A percentile compares a stretch with the other conserved stretches of the same genome.
These are phyloP conservation scores for Drosophila kambysellisi DNA, from an alignment of 2,888 invertebrate species.

Conservation along the genomic window DNA sequence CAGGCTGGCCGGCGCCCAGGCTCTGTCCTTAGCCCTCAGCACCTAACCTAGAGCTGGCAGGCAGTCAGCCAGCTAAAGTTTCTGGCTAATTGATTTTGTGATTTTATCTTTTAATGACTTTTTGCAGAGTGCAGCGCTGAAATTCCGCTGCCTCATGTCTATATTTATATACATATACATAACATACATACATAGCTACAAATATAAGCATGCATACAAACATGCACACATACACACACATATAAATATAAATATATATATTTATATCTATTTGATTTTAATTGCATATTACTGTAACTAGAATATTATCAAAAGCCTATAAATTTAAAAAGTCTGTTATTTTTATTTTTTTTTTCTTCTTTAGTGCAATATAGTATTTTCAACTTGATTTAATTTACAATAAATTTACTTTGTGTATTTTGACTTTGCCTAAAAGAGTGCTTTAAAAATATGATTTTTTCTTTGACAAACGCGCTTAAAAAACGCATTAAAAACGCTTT, in stretches of 20 bases:
- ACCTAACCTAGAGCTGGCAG: conserved; percentile 23
- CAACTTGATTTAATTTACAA: background rate
- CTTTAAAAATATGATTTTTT: background rate
- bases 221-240: background rate
- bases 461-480: background rate
- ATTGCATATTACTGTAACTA: conserved; percentile 43
- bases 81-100: conserved; percentile 82
- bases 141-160: conserved; percentile 24
- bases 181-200: background rate
- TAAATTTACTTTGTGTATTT: background rate
- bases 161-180: background rate
- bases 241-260: background rate
- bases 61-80: conserved; percentile 64
- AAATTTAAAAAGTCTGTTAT: background rate
- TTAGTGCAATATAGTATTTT: background rate
- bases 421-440: conserved; percentile 25
- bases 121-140: conserved; percentile 63
- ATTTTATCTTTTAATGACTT: conserved; percentile 82
- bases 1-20: conserved; percentile 70
- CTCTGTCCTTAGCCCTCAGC: conserved; percentile 22
- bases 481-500: conserved; percentile 19
- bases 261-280: conserved; percentile 54
- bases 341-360: background rate
- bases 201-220: background rate
- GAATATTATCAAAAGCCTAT: background rate